Percentiles rank a stretch among this genome's conserved stretches.
Evolutionary conservation across 2,797 vertebrate genomes (phyloP).

Genomic region (Spea hammondii): DNA sequence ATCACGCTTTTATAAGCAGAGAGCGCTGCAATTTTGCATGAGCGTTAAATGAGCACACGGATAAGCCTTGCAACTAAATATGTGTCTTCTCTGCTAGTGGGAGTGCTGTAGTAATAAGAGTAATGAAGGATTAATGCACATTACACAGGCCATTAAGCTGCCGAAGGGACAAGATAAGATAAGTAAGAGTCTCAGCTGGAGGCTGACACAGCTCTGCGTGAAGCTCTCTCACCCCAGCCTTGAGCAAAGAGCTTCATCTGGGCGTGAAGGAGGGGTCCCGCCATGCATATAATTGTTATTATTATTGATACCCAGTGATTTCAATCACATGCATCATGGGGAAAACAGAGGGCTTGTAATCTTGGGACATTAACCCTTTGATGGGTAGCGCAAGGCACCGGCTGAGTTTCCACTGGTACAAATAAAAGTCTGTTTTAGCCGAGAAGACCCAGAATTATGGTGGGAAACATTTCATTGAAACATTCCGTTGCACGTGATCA

Average conservation of each 20-base stretch:
- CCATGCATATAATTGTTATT: constrained; percentile 44
- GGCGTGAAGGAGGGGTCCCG: constrained; percentile 38
- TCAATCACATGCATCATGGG: constrained; percentile 37
- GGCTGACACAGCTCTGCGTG: constrained; percentile 29
- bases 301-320: constrained; percentile 39
- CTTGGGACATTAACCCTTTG: constrained; percentile 10
- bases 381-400: too few relatives aligned
- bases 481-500: too few relatives aligned
- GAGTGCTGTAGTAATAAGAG: constrained; percentile 47
- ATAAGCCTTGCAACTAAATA: constrained; percentile 5
- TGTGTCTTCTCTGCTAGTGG: constrained; percentile 33
- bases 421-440: too few relatives aligned
- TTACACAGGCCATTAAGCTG: constrained; percentile 49
- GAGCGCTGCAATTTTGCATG: constrained; percentile 10
- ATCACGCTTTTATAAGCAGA: constrained; percentile 4
- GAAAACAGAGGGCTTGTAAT: constrained; percentile 2
- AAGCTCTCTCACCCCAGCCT: constrained; percentile 32
- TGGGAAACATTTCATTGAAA: too few relatives aligned
- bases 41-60: constrained; percentile 29
- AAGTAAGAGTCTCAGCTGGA: constrained; percentile 47
- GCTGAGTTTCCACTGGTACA: too few relatives aligned
- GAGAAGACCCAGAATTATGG: too few relatives aligned
- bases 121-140: constrained; percentile 54
- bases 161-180: constrained; percentile 48
- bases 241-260: constrained; percentile 27